Evolutionary conservation across 2,113 vertebrate genomes (phyloP), one percentile per base, ranked within the genome.

Genomic region (Pachyramphus minor): DNA sequence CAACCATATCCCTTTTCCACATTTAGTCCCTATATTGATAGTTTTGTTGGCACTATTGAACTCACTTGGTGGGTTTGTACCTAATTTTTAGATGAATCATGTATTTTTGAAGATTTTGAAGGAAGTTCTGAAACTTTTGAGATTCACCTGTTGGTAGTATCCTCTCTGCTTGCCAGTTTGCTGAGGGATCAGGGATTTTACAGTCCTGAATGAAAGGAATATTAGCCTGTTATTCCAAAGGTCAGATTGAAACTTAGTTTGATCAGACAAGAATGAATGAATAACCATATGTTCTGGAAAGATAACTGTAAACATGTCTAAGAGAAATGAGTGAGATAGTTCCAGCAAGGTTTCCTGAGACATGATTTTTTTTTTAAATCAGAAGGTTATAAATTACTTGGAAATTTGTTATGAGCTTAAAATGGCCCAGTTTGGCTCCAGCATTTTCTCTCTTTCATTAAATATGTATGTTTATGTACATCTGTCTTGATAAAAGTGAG

Each of bases 191-290:
- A 69, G 50, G 14, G 33, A 2, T 4, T 82, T 93, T 77, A 25
- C 8, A 41, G 28, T 60, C 37, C 25, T 7, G 11, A 84, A 72
- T 78, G 64, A 66, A 93, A 90, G 33, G 69, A 66, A 58, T 87
- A 60, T 92, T 93, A 92, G n/a, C 60, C 56, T 75, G 52, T 64
- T 86, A 66, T 86, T 93, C 44, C 2, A 0, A 81, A 90, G 90
- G 85, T 92, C 83, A 93, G 93, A 92, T 84, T 81, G 92, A 53
- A 78, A 78, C 52, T 11, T 79, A 45, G 69, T 95, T 96, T 90
- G 85, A 95, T 96, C 95, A 96, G 95, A 97, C 93, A 96, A 96
- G 88, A 64, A 72, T 35, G 93, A 75, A 82, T 49, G 76, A 92
- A 90, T 72, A 93, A 69, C 95, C 83, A 11, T 81, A 41, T 96